Conservation (phyloP, 2,888 invertebrate species). For the Scaeva pyrastri region DNA sequence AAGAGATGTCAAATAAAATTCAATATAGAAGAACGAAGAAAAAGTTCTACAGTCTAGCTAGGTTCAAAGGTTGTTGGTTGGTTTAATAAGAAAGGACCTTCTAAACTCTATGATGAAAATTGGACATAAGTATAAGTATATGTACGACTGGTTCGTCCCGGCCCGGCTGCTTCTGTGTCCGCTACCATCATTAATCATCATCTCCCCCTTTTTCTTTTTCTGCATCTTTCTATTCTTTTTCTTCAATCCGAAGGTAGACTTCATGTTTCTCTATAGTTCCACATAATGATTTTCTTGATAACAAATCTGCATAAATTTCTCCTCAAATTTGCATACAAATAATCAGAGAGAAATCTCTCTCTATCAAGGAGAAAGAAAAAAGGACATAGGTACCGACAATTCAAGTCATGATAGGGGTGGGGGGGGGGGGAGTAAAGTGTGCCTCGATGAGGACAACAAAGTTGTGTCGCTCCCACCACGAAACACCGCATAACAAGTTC, state of each 20-base stretch:
- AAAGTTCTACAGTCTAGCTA: neutral
- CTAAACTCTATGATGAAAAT: constrained; percentile 25
- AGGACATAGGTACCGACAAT: constrained; percentile 41
- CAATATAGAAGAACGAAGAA: constrained; percentile 7
- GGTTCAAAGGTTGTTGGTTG: neutral
- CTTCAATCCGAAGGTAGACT: neutral
- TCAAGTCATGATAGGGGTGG: constrained; percentile 7
- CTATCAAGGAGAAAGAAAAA: constrained; percentile 19
- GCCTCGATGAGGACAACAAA: constrained; percentile 12
- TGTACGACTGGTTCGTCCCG: neutral
- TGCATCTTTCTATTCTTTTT: constrained; percentile 42
- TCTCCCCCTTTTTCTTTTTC: constrained; percentile 45
- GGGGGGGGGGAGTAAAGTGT: neutral
- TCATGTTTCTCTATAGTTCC: constrained; percentile 35
- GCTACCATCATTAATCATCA: constrained; percentile 71
- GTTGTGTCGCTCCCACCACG: constrained; percentile 40
- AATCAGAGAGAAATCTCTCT: constrained; percentile 76
- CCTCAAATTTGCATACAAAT: constrained; percentile 79
- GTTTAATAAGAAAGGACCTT: constrained; percentile 23
- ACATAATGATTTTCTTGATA: constrained; percentile 74
- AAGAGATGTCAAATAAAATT: constrained; percentile 39
- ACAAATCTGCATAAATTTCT: constrained; percentile 79
- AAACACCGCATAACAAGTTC: constrained; percentile 71
- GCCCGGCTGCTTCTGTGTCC: constrained; percentile 14
- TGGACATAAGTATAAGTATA: constrained; percentile 19